Evolutionary conservation across 2,888 invertebrate genomes (phyloP), one percentile per base, ranked within the genome.

Genomic region (Philaethria dido): DNA sequence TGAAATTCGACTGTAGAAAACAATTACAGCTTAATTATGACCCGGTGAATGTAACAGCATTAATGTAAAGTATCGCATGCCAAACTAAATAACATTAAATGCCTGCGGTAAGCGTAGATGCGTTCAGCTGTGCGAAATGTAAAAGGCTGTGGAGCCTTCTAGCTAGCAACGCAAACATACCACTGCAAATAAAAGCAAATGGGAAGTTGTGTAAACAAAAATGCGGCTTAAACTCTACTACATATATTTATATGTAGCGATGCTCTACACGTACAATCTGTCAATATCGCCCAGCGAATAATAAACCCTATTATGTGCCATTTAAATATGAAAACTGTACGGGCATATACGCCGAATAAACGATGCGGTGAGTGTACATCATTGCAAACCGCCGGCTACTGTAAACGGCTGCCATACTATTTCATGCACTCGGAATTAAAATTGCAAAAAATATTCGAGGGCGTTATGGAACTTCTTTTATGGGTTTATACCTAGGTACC

Each of bases 171-270:
- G 69, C 72, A 73, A 66, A 75, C 72, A 73, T 18, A 45, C 68
- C 72, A 71, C 70, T 76, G 78, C 75, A 77, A 75, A 75, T 78
- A 80, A 77, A 81, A 78, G 77, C 76, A 83, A 81, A 85, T 81
- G 79, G 75, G 79, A 80, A 80, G 78, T 79, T 81, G 81, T 82
- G 79, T 78, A 78, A 80, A 80, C 82, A 84, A 84, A 83, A 82
- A 82, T 81, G 76, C 76, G 73, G 78, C 78, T 80, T 73, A 73
- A 78, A 74, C 72, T 29, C 60, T 74, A 76, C 77, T 70, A 68
- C 68, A 66, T 72, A 72, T 65, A 39, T 20, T 68, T 71, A 57
- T 63, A 45, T 48, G 68, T 73, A 71, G 55, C 63, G 62, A 66
- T 60, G 62, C 71, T 69, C 69, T 62, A 71, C 63, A 57, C 64